Base-by-base conservation (phyloP, 2,888 invertebrate genomes). In the Nesidiocoris tenuis region DNA sequence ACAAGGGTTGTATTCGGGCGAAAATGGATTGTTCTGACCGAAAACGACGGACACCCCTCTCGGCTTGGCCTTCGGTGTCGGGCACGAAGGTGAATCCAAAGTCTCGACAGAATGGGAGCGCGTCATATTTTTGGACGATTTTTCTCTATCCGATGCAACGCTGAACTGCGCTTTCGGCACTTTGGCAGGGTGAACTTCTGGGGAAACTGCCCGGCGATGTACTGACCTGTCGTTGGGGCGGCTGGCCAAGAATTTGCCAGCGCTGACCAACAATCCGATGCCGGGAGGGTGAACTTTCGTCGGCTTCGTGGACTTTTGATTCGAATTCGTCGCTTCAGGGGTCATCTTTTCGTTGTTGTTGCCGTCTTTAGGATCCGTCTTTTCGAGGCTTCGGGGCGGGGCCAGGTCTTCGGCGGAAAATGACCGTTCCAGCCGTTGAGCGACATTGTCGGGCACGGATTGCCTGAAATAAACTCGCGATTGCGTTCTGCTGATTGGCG, bases 31-130 rank as follows among this genome's bases (percentile, higher is more conserved):
- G 17, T 57, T 70, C n/a, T 17, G 39, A 7, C 72, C 72, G 17
- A 72, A 72, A 39, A 72, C 12, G 19, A 63, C 39, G 0, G 72
- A 72, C 3, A 61, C 21, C 16, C 61, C 72, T 61, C 72, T 17
- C 5, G 72, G 72, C 56, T 54, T 72, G 12, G 18, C 54, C 22
- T 72, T 72, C 22, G 19, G n/a, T 2, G 19, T 39, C 0, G 72
- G 61, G 17, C 61, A 72, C 12, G 63, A 12, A 16, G 24, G 39
- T 0, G 24, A 25, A 9, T 72, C 72, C 19, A 72, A 39, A 21
- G 55, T 72, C 63, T 72, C 72, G 22, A 61, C 23, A 2, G 72
- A 72, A 5, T 72, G 61, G n/a, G 72, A 72, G 18, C 72, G 72
- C 1, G 1, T 56, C 0, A 54, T 66, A 22, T 57, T 9, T 18